A percentile compares a stretch with the other conserved stretches of the same genome.
Conservation (phyloP, 1,140 invertebrate species). For the Tetraneura akinire region DNA sequence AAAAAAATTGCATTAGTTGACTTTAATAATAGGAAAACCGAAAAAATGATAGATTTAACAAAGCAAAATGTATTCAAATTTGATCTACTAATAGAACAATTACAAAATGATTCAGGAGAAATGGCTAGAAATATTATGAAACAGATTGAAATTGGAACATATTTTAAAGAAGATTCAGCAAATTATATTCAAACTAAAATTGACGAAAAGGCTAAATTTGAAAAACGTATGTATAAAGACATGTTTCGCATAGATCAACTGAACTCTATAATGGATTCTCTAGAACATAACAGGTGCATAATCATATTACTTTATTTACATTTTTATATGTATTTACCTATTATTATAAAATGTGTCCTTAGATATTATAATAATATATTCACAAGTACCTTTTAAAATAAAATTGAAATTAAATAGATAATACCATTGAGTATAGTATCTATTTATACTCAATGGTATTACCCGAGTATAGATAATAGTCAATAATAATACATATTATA, state of each 20-base stretch:
- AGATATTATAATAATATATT: too few relatives aligned
- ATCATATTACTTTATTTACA: background rate
- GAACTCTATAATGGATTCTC: background rate
- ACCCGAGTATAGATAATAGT: too few relatives aligned
- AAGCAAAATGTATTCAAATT: slow-evolving; percentile 13
- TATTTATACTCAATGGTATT: too few relatives aligned
- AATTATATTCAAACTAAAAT: background rate
- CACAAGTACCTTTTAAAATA: too few relatives aligned
- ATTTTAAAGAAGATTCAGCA: background rate
- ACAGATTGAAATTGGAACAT: slow-evolving; percentile 21
- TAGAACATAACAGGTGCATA: background rate
- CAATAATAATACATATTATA: too few relatives aligned
- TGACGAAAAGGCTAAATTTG: background rate
- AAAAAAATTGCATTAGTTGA: background rate
- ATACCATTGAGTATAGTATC: too few relatives aligned
- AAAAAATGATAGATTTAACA: background rate
- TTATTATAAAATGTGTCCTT: background rate
- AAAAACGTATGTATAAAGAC: background rate
- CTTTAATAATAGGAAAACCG: background rate
- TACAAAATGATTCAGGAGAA: background rate
- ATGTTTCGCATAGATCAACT: background rate
- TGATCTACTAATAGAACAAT: background rate
- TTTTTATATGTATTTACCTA: background rate
- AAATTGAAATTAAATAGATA: too few relatives aligned
- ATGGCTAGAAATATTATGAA: background rate